Evolutionary conservation across 2,113 vertebrate genomes (phyloP).

Genomic region (Stercorarius parasiticus): DNA sequence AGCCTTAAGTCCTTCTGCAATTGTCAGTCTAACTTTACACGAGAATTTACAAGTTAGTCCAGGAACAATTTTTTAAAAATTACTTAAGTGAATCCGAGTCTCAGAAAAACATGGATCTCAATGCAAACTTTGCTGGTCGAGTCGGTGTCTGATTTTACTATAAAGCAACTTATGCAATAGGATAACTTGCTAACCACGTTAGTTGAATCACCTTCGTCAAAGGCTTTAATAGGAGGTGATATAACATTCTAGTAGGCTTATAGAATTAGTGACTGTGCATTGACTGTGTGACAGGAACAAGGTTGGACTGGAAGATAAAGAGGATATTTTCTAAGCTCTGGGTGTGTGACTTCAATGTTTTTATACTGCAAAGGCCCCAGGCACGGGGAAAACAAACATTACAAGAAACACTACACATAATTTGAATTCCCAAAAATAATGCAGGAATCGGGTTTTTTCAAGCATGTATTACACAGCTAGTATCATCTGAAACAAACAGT

Average conservation of each 20-base stretch:
- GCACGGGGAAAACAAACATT: neutral
- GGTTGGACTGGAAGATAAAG: neutral
- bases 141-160: neutral
- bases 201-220: neutral
- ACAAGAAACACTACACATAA: neutral
- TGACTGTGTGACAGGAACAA: neutral
- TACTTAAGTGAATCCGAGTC: neutral
- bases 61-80: neutral
- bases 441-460: fast-evolving
- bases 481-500: neutral
- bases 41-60: neutral
- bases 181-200: neutral
- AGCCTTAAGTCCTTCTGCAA: neutral
- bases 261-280: neutral
- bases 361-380: neutral
- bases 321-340: neutral
- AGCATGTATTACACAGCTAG: neutral
- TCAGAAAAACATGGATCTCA: neutral
- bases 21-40: neutral
- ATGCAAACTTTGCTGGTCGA: neutral
- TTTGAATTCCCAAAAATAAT: neutral
- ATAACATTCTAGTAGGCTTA: slow-evolving; percentile 19
- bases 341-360: neutral
- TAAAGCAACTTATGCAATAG: neutral
- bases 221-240: neutral